These are phyloP conservation scores for Himalopsyche phryganea DNA, from an alignment of 1,140 invertebrate species.

Conservation along the genomic window DNA sequence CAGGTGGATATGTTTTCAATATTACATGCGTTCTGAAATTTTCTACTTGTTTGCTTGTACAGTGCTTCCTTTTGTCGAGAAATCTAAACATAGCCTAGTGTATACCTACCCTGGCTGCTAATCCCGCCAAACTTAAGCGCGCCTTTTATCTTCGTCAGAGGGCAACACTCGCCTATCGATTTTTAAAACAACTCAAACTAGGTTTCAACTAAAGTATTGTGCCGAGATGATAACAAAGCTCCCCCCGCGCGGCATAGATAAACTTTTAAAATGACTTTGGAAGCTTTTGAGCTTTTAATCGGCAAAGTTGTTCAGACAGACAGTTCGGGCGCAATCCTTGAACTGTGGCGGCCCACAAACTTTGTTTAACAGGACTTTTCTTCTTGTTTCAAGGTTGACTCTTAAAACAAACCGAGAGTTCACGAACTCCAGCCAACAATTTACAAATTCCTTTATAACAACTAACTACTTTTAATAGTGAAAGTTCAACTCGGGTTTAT, in stretches of 20 bases:
- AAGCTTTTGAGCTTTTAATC: constrained; percentile 59
- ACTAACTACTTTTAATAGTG: constrained; percentile 47
- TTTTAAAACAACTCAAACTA: constrained; percentile 52
- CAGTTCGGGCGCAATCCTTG: constrained; percentile 56
- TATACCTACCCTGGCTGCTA: too few species aligned
- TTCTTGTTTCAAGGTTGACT: constrained; percentile 58
- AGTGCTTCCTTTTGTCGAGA: too few species aligned
- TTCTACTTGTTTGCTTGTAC: too few species aligned
- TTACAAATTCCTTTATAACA: constrained; percentile 59
- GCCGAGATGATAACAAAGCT: constrained; percentile 46
- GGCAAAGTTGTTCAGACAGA: constrained; percentile 57
- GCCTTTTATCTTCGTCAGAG: too few species aligned
- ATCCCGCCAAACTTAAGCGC: too few species aligned
- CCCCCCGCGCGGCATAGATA: constrained; percentile 45
- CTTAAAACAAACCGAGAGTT: constrained; percentile 58
- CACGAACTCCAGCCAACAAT: constrained; percentile 55
- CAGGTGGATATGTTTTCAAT: too few species aligned
- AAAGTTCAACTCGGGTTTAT: constrained; percentile 33
- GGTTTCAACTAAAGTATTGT: constrained; percentile 49
- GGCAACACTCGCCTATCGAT: constrained; percentile 34
- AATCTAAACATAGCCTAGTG: too few species aligned
- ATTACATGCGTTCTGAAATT: too few species aligned
- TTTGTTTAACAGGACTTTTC: constrained; percentile 59
- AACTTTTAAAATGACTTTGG: constrained; percentile 59
- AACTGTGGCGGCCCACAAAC: constrained; percentile 57